A percentile compares a stretch with the other conserved stretches of the same genome.
Conservation (phyloP, 2,797 vertebrate species). For the Protosalanx chinensis region DNA sequence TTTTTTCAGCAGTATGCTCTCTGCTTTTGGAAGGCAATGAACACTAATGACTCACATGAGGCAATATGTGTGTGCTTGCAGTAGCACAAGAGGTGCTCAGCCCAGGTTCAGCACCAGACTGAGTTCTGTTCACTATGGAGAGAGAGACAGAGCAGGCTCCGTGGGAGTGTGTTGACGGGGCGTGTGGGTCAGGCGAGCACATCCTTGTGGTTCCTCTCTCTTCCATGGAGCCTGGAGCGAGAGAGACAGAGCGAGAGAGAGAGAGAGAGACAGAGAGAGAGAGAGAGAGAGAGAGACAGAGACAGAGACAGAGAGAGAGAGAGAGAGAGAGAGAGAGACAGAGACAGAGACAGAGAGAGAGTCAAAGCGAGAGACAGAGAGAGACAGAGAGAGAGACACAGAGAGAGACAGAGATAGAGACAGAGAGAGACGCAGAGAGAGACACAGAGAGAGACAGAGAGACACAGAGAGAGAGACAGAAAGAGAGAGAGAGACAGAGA, state of each 20-base stretch:
- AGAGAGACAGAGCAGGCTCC: neutral
- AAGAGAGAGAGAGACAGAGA: too few species aligned
- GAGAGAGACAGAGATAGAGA: too few species aligned
- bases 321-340: too few species aligned
- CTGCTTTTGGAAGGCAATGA: conserved; percentile 61
- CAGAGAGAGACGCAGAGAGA: too few species aligned
- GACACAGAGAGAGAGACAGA: too few species aligned
- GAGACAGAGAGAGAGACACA: too few species aligned
- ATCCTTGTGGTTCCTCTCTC: conserved; percentile 38
- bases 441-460: too few species aligned
- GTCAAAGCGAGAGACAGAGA: too few species aligned
- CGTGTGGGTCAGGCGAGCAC: conserved; percentile 19
- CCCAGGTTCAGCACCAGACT: conserved; percentile 59
- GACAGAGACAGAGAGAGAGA: too few species aligned
- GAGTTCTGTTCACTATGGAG: conserved; percentile 26
- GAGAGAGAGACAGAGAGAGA: too few species aligned
- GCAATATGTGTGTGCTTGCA: conserved; percentile 61
- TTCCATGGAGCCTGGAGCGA: neutral
- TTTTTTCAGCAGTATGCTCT: conserved; percentile 11
- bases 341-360: too few species aligned
- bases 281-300: too few species aligned
- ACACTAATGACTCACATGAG: conserved; percentile 68
- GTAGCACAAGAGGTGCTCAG: conserved; percentile 66
- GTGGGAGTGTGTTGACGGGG: conserved; percentile 11
- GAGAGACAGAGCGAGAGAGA: neutral